Conservation (phyloP, 2,888 invertebrate genomes). For the Adela reaumurella region DNA sequence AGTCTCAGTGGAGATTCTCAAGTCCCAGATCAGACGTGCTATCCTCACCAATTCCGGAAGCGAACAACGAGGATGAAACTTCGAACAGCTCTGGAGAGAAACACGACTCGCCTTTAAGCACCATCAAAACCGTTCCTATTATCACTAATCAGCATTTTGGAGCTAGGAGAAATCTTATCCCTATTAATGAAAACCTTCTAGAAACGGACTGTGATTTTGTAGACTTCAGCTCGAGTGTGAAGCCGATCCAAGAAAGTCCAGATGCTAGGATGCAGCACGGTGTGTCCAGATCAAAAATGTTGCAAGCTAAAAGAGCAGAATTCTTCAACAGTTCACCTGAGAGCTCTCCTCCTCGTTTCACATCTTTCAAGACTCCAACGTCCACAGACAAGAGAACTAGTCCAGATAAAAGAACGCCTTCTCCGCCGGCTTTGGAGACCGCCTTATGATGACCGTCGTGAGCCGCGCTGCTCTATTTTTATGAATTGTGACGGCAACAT, state of each 20-base stretch:
- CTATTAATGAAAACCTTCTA: conserved; percentile 31
- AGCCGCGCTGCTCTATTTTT: conserved; percentile 23
- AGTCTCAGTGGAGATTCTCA: conserved; percentile 70
- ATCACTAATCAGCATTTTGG: conserved; percentile 48
- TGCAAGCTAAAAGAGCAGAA: conserved; percentile 61
- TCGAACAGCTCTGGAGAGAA: conserved; percentile 59
- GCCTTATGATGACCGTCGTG: conserved; percentile 48
- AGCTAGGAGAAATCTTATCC: conserved; percentile 43
- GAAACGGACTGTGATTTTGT: conserved; percentile 27
- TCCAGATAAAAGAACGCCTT: conserved; percentile 34
- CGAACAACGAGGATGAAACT: conserved; percentile 73
- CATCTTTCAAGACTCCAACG: conserved; percentile 35
- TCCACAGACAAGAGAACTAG: conserved; percentile 23
- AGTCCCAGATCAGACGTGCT: conserved; percentile 78
- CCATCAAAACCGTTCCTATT: conserved; percentile 45
- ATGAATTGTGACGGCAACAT: conserved; percentile 17
- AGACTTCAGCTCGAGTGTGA: conserved; percentile 37
- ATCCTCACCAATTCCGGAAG: conserved; percentile 83
- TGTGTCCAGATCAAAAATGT: conserved; percentile 45
- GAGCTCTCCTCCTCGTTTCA: conserved; percentile 33
- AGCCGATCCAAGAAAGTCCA: conserved; percentile 42
- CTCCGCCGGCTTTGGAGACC: conserved; percentile 60
- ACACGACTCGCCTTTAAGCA: conserved; percentile 31
- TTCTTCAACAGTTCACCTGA: conserved; percentile 49
- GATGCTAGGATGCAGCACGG: conserved; percentile 24